phyloP scores from a whole-genome alignment of 2,797 vertebrate species.

The Acanthiza pusilla region DNA sequence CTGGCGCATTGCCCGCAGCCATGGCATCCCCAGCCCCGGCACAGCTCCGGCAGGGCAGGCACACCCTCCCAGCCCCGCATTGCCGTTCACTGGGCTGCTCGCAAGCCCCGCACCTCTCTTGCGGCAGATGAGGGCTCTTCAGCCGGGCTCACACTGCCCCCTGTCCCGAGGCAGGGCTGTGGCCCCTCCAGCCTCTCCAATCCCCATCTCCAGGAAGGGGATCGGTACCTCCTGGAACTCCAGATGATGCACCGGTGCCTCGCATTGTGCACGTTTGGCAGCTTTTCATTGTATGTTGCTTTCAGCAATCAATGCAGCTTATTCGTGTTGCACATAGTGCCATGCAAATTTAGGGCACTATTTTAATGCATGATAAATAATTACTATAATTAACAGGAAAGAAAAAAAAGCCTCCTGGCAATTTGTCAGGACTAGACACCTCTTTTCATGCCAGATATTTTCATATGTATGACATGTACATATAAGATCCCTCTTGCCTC shows the following conservation, averaged over 20 bases:
- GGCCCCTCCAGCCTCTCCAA: background rate
- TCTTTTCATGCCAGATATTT: slow-evolving; percentile 60
- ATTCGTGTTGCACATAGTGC: slow-evolving; percentile 17
- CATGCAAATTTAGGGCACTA: slow-evolving; percentile 51
- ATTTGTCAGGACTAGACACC: slow-evolving; percentile 55
- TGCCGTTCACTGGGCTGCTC: background rate
- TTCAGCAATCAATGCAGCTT: slow-evolving; percentile 1
- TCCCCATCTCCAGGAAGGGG: background rate
- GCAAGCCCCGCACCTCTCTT: background rate
- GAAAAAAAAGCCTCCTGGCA: slow-evolving; percentile 27
- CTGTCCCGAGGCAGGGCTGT: background rate
- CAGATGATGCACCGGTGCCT: background rate
- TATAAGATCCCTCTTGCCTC: slow-evolving; percentile 30
- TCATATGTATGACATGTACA: slow-evolving; percentile 56
- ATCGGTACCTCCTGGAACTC: background rate
- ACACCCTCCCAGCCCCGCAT: background rate
- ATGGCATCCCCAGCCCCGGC: no score
- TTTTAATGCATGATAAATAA: slow-evolving; percentile 59
- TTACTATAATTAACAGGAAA: slow-evolving; percentile 56
- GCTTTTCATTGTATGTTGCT: background rate
- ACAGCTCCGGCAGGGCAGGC: background rate
- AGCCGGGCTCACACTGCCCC: slow-evolving; percentile 29
- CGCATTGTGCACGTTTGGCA: background rate
- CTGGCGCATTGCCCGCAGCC: background rate
- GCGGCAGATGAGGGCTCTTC: background rate